Evolutionary conservation across 2,888 invertebrate species (phyloP).

Genomic region (Callosobruchus maculatus): DNA sequence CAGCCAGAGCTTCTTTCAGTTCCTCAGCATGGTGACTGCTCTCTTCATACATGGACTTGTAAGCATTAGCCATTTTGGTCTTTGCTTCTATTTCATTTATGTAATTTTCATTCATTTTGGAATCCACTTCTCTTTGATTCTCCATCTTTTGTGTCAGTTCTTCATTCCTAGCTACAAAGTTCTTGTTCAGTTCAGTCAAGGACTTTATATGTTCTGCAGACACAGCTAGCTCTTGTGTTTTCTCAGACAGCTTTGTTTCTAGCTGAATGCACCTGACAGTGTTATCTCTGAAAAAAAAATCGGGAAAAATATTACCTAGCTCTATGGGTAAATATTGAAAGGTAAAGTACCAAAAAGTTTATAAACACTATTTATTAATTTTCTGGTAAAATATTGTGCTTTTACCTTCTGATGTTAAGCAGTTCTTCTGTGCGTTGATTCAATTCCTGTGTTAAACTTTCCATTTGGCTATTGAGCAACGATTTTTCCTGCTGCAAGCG

Average conservation of each 20-base stretch:
- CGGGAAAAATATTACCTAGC: too few relatives aligned
- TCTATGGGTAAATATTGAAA: too few relatives aligned
- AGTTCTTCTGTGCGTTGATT: slow-evolving; percentile 75
- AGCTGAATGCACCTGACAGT: slow-evolving; percentile 61
- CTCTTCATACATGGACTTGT: slow-evolving; percentile 78
- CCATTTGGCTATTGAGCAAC: slow-evolving; percentile 73
- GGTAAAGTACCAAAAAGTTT: too few relatives aligned
- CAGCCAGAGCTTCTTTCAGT: slow-evolving; percentile 70
- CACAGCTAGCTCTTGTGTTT: slow-evolving; percentile 74
- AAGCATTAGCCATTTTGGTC: slow-evolving; percentile 77
- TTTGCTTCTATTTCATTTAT: slow-evolving; percentile 83
- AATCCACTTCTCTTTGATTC: slow-evolving; percentile 62
- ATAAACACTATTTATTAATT: too few relatives aligned
- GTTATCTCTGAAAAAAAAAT: slow-evolving; percentile 63
- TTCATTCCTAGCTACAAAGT: slow-evolving; percentile 65
- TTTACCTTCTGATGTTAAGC: slow-evolving; percentile 62
- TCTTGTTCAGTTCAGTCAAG: slow-evolving; percentile 66
- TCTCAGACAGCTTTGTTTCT: slow-evolving; percentile 74
- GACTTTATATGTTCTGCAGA: slow-evolving; percentile 66
- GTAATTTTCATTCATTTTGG: slow-evolving; percentile 62
- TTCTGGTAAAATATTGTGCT: not conserved
- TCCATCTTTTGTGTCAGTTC: slow-evolving; percentile 66
- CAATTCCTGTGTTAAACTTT: slow-evolving; percentile 72
- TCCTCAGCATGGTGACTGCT: slow-evolving; percentile 74
- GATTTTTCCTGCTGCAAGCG: slow-evolving; percentile 78